Base-by-base conservation (phyloP, 2,797 vertebrate species). In the Epinephelus malabaricus region DNA sequence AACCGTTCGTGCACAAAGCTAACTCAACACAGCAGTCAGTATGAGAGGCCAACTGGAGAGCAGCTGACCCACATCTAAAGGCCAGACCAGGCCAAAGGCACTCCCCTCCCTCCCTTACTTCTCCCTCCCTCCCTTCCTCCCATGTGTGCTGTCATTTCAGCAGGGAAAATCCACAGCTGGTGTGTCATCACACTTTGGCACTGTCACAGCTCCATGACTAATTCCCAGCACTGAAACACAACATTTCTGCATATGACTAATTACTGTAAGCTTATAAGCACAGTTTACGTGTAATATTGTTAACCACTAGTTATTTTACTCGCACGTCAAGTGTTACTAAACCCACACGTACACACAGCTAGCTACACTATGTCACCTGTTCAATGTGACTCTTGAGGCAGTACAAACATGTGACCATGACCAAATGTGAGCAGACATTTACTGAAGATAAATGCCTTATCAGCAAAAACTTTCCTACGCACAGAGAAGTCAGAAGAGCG, bases 31-130 rank as follows among this genome's bases (percentile, higher is more conserved):
- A 75, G 53, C 43, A 34, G 8, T n/a, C 17, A 17, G 25, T 8
- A 3, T 10, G 18, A 64, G 25, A 73, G 38, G 19, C 40, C 58
- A 62, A 51, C 34, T 62, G 59, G n/a, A 54, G 53, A 84, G 72
- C 78, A 73, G 75, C 73, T 84, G 86, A 86, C 60, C 85, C 67
- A 86, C 58, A 86, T 83, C 46, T 53, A 14, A 77, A 79, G 61
- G 64, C 53, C 59, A 80, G 67, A 73, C 30, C 80, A 53, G 86
- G 54, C 73, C 75, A 73, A 45, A 73, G 56, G 30, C 62, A 6
- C 25, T 15, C 38, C 21, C 12, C 27, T 34, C 34, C 7, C 34
- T 34, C 34, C 34, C 34, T 34, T 30, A 30, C 27, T 30, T 30
- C 27, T 30, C 27, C 27, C 27, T 40, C 38, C 40, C 40, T 3